These are phyloP conservation scores for Petroica traversi DNA, from an alignment of 2,113 vertebrate species.

Conservation along the genomic window DNA sequence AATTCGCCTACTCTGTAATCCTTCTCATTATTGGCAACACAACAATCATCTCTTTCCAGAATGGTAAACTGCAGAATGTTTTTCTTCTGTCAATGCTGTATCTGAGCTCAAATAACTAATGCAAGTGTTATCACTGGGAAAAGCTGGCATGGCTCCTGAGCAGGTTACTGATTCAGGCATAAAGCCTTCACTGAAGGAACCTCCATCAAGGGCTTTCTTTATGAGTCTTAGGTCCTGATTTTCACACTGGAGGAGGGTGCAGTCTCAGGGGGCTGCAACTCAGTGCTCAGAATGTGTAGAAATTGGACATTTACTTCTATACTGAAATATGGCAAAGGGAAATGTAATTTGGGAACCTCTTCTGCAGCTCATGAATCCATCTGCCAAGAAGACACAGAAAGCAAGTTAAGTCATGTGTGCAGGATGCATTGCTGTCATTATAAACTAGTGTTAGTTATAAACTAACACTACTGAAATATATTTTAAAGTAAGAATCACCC, in stretches of 20 bases:
- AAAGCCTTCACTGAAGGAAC: background rate
- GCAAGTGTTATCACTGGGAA: background rate
- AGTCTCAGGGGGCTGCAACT: background rate
- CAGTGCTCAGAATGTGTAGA: background rate
- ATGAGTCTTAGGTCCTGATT: background rate
- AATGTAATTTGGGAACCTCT: background rate
- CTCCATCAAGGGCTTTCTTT: background rate
- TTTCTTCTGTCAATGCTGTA: slow-evolving; percentile 6
- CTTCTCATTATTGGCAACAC: slow-evolving; percentile 25
- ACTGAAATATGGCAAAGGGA: background rate
- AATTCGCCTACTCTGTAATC: slow-evolving; percentile 46
- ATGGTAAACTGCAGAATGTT: background rate
- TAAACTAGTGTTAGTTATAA: too few relatives aligned
- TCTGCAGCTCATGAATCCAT: background rate
- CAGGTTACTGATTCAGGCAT: background rate
- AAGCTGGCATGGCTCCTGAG: background rate
- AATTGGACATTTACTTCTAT: background rate
- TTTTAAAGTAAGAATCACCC: background rate
- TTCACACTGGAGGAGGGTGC: background rate
- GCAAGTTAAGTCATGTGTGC: background rate
- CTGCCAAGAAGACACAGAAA: background rate
- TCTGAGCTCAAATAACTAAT: background rate
- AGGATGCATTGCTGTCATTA: background rate
- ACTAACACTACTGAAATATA: background rate
- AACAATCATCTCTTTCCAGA: slow-evolving; percentile 29